phyloP scores from a whole-genome alignment of 2,113 vertebrate genomes.

The Vombatus ursinus region DNA sequence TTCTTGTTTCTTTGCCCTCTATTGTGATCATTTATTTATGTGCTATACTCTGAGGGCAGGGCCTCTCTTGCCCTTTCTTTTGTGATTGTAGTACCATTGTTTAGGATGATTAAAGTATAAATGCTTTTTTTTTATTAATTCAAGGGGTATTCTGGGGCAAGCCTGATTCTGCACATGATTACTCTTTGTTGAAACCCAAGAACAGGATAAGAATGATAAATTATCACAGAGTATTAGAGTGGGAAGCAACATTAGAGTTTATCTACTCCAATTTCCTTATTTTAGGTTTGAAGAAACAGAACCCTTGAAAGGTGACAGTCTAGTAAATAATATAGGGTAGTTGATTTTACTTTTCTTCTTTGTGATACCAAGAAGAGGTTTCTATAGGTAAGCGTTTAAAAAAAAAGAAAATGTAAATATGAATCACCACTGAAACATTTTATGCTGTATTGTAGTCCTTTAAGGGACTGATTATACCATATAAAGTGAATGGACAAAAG shows the following conservation, averaged over 20 bases:
- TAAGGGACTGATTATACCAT: background rate
- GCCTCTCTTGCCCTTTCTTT: background rate
- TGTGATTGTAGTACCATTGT: background rate
- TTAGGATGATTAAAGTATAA: background rate
- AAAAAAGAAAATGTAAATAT: background rate
- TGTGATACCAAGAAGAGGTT: background rate
- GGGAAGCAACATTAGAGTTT: background rate
- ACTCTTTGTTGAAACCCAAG: background rate
- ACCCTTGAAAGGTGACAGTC: background rate
- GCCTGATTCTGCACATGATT: background rate
- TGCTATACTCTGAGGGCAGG: background rate
- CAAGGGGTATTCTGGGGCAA: background rate
- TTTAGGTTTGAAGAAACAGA: background rate
- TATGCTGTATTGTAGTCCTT: no score
- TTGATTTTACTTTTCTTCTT: background rate
- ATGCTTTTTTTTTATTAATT: background rate
- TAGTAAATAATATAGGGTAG: background rate
- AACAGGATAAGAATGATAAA: background rate
- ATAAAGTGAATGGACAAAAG: background rate
- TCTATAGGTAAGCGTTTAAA: background rate
- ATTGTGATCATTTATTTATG: background rate
- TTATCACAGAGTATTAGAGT: background rate
- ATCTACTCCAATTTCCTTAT: background rate
- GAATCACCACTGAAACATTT: background rate
- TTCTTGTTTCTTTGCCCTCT: background rate